Evolutionary conservation across 1,140 invertebrate genomes (phyloP), one percentile per base, ranked within the genome.

Genomic region (Platorchestia sp.): DNA sequence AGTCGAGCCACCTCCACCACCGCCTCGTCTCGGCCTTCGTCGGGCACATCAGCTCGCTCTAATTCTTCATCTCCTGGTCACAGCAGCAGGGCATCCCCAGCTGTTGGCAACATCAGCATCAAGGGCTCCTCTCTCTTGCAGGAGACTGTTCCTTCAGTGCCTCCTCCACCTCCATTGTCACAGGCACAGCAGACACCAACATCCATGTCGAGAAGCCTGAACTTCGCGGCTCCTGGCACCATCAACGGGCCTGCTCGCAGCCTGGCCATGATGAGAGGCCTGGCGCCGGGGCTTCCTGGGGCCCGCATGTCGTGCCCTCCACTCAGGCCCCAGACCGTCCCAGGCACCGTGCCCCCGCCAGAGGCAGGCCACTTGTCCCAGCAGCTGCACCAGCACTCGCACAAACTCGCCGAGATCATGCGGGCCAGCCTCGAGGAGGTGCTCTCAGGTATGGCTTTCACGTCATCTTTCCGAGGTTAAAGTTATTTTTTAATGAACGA

Each of bases 361-460:
- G 97, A 97, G 45, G 97, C 97, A 42, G 97, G 97, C 0, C 97
- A 97, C 40, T 95, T 97, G 3, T 97, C 97, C 45, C 97, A 97
- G 3, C 97, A 97, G n/a, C 96, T 97, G 22, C 96, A 96, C 95
- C 96, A 97, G 95, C 96, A 97, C 87, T 96, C 97, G 0, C 96
- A 97, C 53, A 96, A 97, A 90, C 96, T 98, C 43, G 97, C 97
- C 16, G 97, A 98, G 96, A 97, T 97, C 89, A 97, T 98, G 96
- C 97, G 97, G 90, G 97, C 97, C 3, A 97, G 97, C 51, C 97
- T 98, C 51, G 97, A 98, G 96, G 97, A 98, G 95, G 97, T 98
- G 36, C 97, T 98, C 43, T 97, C 97, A 53, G 98, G 59, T 75
- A 75, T 75, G 59, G n/a, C n/a, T n/a, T n/a, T n/a, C n/a, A n/a